Evolutionary conservation across 2,113 vertebrate genomes (phyloP).

Genomic region (Salvator merianae): DNA sequence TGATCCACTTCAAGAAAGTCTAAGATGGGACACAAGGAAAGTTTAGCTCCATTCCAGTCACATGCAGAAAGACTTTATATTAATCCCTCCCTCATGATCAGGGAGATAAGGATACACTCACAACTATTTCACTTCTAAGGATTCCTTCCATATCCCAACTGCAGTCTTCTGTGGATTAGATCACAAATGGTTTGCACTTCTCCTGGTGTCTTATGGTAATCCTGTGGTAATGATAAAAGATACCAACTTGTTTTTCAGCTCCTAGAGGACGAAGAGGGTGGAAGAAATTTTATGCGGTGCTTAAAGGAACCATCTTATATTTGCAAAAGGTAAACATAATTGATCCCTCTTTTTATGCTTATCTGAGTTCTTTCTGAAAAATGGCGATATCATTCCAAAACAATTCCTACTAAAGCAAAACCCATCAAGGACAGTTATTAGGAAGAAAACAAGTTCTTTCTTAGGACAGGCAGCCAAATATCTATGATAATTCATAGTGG

Average conservation of each 20-base stretch:
- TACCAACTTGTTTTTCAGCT: conserved; percentile 73
- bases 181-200: not conserved
- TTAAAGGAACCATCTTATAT: conserved; percentile 96
- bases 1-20: not conserved
- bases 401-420: conserved; percentile 4
- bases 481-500: not conserved
- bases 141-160: too few species aligned
- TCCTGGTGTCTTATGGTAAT: not conserved
- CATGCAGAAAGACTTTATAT: not conserved
- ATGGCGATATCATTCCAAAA: not conserved
- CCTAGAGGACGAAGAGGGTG: conserved; percentile 94
- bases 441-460: not conserved
- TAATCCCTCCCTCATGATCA: not conserved
- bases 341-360: not conserved
- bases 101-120: not conserved
- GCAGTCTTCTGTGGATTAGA: not conserved
- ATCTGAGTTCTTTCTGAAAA: conserved; percentile 5
- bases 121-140: not conserved
- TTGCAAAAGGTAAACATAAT: conserved; percentile 89
- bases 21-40: not conserved
- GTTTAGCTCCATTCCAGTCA: not conserved
- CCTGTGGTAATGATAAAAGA: not conserved
- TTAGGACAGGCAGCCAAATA: not conserved
- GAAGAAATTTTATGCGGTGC: conserved; percentile 98
- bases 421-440: not conserved